phyloP scores from a whole-genome alignment of 2,113 vertebrate species.

The Microcebus tavaratra region DNA sequence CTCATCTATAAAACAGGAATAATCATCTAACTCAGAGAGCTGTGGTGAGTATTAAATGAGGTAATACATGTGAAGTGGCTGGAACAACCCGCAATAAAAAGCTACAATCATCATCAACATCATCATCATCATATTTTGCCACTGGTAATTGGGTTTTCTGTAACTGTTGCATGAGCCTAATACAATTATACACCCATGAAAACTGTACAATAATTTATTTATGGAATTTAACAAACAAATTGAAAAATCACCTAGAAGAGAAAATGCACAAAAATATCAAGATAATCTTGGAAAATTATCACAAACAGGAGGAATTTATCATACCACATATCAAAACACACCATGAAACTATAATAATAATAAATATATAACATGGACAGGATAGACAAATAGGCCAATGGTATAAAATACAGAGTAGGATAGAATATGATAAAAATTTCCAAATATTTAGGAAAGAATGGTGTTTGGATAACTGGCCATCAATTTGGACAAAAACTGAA shows the following conservation, averaged over 20 bases:
- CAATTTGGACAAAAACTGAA: conserved; percentile 36
- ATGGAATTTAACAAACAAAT: conserved; percentile 9
- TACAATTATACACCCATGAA: neutral
- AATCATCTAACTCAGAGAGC: neutral
- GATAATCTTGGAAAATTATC: neutral
- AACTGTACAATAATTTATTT: neutral
- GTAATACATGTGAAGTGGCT: neutral
- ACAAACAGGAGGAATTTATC: neutral
- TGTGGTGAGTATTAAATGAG: neutral
- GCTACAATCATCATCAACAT: neutral
- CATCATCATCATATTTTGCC: neutral
- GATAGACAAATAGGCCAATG: neutral
- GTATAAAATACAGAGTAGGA: neutral
- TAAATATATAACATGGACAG: neutral
- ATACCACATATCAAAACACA: conserved; percentile 7
- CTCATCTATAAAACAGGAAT: neutral
- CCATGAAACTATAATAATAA: neutral
- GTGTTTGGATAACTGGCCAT: neutral
- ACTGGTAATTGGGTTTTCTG: neutral
- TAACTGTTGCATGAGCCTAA: neutral
- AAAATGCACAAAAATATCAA: conserved; percentile 5
- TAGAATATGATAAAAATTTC: neutral
- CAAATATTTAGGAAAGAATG: neutral
- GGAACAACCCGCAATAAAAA: neutral
- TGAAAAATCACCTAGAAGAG: neutral